Base-by-base conservation (phyloP, 2,888 invertebrate genomes). In the Hermodice carunculata region DNA sequence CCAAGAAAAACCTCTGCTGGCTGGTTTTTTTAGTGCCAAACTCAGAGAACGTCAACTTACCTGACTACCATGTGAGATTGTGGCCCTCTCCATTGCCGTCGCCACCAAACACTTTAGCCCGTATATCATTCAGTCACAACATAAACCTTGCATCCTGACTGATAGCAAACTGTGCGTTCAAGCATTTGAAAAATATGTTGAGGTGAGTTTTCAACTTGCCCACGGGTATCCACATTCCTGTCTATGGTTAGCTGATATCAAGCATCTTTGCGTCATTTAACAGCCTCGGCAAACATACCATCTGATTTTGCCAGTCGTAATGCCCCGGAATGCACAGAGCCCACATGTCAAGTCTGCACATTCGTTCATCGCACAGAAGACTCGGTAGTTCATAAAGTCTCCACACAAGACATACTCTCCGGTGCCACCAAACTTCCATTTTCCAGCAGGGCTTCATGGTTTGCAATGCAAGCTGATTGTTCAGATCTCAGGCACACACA, bases 101-200 rank as follows among this genome's bases (percentile, higher is more conserved):
- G n/a, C 72, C 34, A n/a, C 19, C 11, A 44, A 44, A n/a, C 72
- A 76, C 40, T 76, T 69, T 34, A 66, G 68, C 37, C 75, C 72
- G 17, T 67, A 37, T 51, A 66, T 71, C 22, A 68, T 74, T 63
- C 54, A 34, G 22, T 37, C 22, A 37, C 34, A 6, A 31, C 8
- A 8, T 14, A 11, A 11, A 19, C 17, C 19, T 19, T 19, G 6
- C 17, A 19, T 44, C 6, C 44, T 44, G 6, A 44, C 44, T 6
- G 14, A 44, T n/a, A n/a, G n/a, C n/a, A n/a, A n/a, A n/a, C n/a
- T n/a, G n/a, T n/a, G n/a, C n/a, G n/a, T n/a, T n/a, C n/a, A n/a
- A n/a, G n/a, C n/a, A n/a, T n/a, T n/a, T n/a, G n/a, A n/a, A n/a
- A n/a, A n/a, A 8, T 44, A 6, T 44, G 44, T 44, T 6, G 44